Conservation (phyloP, 2,888 invertebrate species). For the Macrophya annulata region DNA sequence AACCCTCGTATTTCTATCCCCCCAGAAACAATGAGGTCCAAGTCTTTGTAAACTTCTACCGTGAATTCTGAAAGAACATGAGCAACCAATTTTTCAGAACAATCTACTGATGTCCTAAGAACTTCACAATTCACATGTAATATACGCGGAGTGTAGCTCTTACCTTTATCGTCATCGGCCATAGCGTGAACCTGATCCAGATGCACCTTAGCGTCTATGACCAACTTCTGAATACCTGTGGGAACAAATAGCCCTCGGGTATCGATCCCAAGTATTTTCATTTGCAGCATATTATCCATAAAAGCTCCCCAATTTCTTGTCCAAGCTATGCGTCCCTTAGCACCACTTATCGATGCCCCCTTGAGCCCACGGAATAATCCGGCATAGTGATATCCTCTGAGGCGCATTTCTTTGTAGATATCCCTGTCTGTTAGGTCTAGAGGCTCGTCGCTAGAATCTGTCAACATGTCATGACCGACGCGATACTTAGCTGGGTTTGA, state of each 20-base stretch:
- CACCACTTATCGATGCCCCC: slow-evolving; percentile 76
- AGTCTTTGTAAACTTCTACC: slow-evolving; percentile 75
- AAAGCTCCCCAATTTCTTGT: slow-evolving; percentile 93
- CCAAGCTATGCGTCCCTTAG: slow-evolving; percentile 84
- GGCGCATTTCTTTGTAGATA: slow-evolving; percentile 72
- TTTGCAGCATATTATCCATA: slow-evolving; percentile 94
- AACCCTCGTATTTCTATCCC: slow-evolving; percentile 84
- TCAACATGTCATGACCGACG: background rate
- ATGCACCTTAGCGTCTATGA: slow-evolving; percentile 84
- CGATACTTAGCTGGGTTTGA: background rate
- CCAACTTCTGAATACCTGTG: slow-evolving; percentile 86
- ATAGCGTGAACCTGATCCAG: slow-evolving; percentile 68
- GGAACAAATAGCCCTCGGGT: slow-evolving; percentile 88
- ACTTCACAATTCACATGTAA: background rate
- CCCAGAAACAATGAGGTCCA: slow-evolving; percentile 80
- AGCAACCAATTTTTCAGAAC: background rate
- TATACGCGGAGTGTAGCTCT: slow-evolving; percentile 50
- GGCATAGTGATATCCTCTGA: slow-evolving; percentile 79
- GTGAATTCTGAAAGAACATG: slow-evolving; percentile 73
- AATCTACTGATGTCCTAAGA: too few relatives aligned
- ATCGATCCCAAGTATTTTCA: slow-evolving; percentile 87
- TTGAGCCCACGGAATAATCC: slow-evolving; percentile 84
- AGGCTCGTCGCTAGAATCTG: background rate
- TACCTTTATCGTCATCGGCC: slow-evolving; percentile 70
- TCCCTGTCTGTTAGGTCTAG: slow-evolving; percentile 79